Evolutionary conservation across 2,888 invertebrate genomes (phyloP).

Genomic region (Netelia virgata): DNA sequence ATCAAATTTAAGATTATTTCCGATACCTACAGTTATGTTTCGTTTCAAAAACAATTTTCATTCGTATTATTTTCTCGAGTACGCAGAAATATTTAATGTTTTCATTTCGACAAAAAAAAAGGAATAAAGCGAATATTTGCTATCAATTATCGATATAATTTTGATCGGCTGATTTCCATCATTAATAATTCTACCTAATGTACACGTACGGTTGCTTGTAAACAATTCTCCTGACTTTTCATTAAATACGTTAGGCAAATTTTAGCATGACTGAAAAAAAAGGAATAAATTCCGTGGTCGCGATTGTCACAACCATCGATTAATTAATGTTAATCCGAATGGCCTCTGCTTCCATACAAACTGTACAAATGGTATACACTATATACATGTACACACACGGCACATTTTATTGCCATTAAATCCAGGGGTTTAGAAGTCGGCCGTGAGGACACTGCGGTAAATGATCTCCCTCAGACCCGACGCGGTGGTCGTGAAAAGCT

Average conservation of each 20-base stretch:
- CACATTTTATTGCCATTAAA: slow-evolving; percentile 8
- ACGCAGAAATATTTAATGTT: no score
- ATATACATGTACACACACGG: neutral
- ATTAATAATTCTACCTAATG: neutral
- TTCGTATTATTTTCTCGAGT: no score
- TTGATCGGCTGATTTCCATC: neutral
- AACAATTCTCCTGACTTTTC: neutral
- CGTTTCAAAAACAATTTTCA: no score
- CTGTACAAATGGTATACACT: slow-evolving; percentile 1
- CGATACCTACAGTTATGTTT: no score
- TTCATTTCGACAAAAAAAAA: no score
- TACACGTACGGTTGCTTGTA: neutral
- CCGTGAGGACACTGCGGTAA: slow-evolving; percentile 26
- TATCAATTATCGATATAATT: neutral
- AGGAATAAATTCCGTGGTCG: neutral
- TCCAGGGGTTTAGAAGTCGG: neutral
- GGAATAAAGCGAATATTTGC: neutral
- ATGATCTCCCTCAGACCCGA: slow-evolving; percentile 36
- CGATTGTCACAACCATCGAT: slow-evolving; percentile 13
- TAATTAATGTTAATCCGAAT: slow-evolving; percentile 15
- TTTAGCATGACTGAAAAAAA: neutral
- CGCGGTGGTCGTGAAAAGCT: slow-evolving; percentile 57
- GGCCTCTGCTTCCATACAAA: neutral
- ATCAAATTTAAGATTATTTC: no score
- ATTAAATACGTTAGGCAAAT: neutral